Conservation (phyloP, 2,113 vertebrate species). For the Hyperoodon ampullatus region DNA sequence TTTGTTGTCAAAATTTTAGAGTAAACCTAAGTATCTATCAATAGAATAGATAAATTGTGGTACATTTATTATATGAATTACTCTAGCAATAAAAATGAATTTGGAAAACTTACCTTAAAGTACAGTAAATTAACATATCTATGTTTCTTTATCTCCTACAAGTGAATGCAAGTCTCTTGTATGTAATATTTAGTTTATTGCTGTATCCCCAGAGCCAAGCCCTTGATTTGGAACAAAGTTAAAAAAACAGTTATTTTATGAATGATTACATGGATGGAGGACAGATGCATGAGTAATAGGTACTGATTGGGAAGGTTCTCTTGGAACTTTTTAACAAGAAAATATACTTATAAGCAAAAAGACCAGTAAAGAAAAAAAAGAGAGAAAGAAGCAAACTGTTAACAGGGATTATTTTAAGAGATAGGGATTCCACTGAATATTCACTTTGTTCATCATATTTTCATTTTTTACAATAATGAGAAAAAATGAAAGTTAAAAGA, state of each 20-base stretch:
- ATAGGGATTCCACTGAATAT: not conserved
- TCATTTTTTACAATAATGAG: not conserved
- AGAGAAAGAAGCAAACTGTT: not conserved
- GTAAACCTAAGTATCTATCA: not conserved
- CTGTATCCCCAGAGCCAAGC: not conserved
- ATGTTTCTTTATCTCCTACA: not conserved
- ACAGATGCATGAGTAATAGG: not conserved
- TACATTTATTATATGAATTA: not conserved
- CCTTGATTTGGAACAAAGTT: not conserved
- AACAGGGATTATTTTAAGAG: not conserved
- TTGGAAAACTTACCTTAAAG: not conserved
- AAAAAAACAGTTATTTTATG: not conserved
- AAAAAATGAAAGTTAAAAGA: not conserved
- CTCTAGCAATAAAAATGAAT: not conserved
- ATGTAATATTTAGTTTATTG: not conserved
- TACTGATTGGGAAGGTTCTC: not conserved
- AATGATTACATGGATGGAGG: not conserved
- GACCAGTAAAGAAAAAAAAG: too few relatives aligned
- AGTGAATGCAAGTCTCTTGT: not conserved
- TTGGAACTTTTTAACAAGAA: not conserved
- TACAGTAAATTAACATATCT: not conserved
- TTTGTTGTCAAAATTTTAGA: not conserved
- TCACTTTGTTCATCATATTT: not conserved
- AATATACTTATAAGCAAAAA: not conserved
- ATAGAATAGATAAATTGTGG: not conserved